Percentiles rank a stretch among this genome's conserved stretches.
phyloP scores from a whole-genome alignment of 2,113 vertebrate genomes.

The Odocoileus hemionus region DNA sequence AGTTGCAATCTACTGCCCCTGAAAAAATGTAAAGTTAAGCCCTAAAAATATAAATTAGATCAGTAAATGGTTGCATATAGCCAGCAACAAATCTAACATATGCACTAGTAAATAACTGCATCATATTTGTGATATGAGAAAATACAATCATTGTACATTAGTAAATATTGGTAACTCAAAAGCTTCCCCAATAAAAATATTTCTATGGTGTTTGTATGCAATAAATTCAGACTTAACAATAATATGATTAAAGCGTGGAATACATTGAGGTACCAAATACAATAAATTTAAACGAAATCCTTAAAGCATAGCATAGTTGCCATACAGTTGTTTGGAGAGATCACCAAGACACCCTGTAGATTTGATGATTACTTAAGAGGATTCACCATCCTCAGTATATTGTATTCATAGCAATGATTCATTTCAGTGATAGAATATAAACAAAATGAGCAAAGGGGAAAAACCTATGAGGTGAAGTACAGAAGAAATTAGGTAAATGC shows the following conservation, averaged over 20 bases:
- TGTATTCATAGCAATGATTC: background rate
- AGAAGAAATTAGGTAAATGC: background rate
- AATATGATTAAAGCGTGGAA: background rate
- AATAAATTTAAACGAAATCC: background rate
- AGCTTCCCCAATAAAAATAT: background rate
- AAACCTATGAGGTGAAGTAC: fast-evolving
- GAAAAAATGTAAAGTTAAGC: background rate
- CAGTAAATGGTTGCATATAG: background rate
- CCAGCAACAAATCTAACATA: background rate
- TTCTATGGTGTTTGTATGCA: background rate
- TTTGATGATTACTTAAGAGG: background rate
- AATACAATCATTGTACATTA: background rate
- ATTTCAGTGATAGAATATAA: background rate
- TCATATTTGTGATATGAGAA: background rate
- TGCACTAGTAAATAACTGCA: background rate
- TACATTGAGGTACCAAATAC: background rate
- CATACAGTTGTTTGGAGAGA: background rate
- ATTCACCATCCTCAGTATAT: background rate
- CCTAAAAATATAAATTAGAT: background rate
- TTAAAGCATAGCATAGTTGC: background rate
- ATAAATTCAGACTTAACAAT: background rate
- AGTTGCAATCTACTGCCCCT: background rate
- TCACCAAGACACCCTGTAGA: background rate
- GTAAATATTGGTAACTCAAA: background rate
- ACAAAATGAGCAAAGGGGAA: background rate